These are phyloP conservation scores for Brachionus paranguensis DNA, from an alignment of 1,140 invertebrate species.

Conservation along the genomic window DNA sequence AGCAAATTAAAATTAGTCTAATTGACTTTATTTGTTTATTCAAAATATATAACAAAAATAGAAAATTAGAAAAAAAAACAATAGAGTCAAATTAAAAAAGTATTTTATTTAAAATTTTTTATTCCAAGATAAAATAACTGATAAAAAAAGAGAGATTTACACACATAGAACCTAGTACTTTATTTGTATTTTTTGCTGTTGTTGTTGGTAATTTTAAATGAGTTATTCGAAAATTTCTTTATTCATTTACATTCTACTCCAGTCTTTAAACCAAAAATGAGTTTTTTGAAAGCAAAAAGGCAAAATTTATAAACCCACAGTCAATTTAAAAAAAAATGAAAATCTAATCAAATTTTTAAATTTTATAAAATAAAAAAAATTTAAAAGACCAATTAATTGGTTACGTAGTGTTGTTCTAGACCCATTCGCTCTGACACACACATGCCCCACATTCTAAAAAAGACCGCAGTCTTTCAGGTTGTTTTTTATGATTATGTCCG, in stretches of 20 bases:
- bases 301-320: background rate
- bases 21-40: background rate
- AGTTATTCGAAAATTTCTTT: background rate
- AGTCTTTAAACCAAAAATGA: background rate
- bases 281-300: background rate
- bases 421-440: background rate
- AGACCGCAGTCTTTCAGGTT: conserved; percentile 86
- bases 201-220: background rate
- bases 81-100: background rate
- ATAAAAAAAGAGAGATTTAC: background rate
- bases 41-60: background rate
- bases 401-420: background rate
- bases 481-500: conserved; percentile 85
- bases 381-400: conserved; percentile 16
- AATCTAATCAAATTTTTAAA: background rate
- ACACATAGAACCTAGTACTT: background rate
- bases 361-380: background rate
- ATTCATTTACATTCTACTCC: background rate
- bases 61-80: background rate
- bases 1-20: too few relatives aligned
- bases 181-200: background rate
- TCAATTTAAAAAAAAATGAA: background rate
- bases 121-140: conserved; percentile 29
- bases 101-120: background rate
- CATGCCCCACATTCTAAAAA: conserved; percentile 57